Base-by-base conservation (phyloP, 2,888 invertebrate genomes). In the Hirtodrosophila trivittata region DNA sequence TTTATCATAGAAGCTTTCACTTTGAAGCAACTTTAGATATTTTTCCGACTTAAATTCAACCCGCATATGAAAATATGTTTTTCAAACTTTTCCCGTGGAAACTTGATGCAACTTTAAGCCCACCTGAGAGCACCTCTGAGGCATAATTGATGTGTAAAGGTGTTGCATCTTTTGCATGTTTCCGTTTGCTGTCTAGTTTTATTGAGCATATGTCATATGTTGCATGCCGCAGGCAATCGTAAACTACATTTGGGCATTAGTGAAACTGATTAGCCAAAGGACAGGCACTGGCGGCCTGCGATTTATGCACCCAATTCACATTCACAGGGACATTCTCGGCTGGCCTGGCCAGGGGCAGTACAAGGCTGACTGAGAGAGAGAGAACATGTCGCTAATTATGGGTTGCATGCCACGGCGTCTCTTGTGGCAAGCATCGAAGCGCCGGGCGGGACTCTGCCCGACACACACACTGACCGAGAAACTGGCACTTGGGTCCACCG, bases 351-450 rank as follows among this genome's bases (percentile, higher is more conserved):
- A 5, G 32, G n/a, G 32, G 32, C 32, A n/a, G 9, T 4, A 8
- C 2, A 28, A 7, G 28, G 28, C 28, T 28, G 9, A 28, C n/a
- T 28, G 18, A 3, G 2, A 5, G 18, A 3, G 2, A 5, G 18
- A 37, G 6, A 26, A 39, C 18, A 39, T 42, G 30, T 4, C 52
- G 25, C 21, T 51, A 49, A 32, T 66, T 58, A 33, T 18, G 38
- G 43, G 35, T 32, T 30, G 67, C 49, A 45, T 65, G 60, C 60
- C 32, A 39, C 33, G 28, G 30, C 14, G 30, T 8, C 28, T 25
- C 38, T 37, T 28, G 43, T 25, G 35, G 42, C 60, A 41, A 18
- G 14, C 13, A 16, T 8, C 12, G n/a, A n/a, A n/a, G n/a, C n/a
- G n/a, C n/a, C n/a, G n/a, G n/a, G n/a, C n/a, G n/a, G n/a, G n/a